Percentiles rank a stretch among this genome's conserved stretches.
These are phyloP conservation scores for Euspilapteryx auroguttella DNA, from an alignment of 2,888 invertebrate species.

Conservation along the genomic window DNA sequence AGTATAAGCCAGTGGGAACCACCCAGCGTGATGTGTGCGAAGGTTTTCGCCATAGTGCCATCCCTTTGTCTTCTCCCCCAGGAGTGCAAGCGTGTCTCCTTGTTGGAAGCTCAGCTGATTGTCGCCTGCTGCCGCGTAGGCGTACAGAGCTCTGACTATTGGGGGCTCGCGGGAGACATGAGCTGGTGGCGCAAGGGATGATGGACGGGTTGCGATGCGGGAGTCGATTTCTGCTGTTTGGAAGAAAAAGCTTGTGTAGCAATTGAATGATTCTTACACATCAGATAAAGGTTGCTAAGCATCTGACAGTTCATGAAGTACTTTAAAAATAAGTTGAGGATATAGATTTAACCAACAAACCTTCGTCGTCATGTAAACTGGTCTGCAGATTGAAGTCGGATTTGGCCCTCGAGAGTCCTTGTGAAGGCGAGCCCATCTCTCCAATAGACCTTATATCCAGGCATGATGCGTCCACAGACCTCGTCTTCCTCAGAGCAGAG, in stretches of 20 bases:
- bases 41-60: slow-evolving; percentile 98
- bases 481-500: slow-evolving; percentile 81
- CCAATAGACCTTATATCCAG: slow-evolving; percentile 77
- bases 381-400: slow-evolving; percentile 85
- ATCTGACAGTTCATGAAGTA: too few relatives aligned
- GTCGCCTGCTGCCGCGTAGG: slow-evolving; percentile 86
- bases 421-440: slow-evolving; percentile 65
- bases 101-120: slow-evolving; percentile 92
- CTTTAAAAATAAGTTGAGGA: too few relatives aligned
- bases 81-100: slow-evolving; percentile 84
- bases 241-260: background rate
- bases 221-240: slow-evolving; percentile 24
- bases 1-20: slow-evolving; percentile 96
- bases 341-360: slow-evolving; percentile 37
- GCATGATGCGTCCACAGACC: slow-evolving; percentile 88
- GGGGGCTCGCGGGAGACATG: slow-evolving; percentile 68
- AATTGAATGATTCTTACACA: too few relatives aligned
- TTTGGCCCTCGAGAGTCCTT: slow-evolving; percentile 77
- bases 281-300: too few relatives aligned
- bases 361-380: slow-evolving; percentile 70
- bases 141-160: slow-evolving; percentile 83
- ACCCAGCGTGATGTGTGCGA: slow-evolving; percentile 88
- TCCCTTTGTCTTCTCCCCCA: slow-evolving; percentile 90
- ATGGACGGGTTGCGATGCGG: slow-evolving; percentile 57
- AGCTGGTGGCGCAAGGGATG: slow-evolving; percentile 66